phyloP scores from a whole-genome alignment of 2,113 vertebrate genomes.

The Xiphorhynchus elegans region DNA sequence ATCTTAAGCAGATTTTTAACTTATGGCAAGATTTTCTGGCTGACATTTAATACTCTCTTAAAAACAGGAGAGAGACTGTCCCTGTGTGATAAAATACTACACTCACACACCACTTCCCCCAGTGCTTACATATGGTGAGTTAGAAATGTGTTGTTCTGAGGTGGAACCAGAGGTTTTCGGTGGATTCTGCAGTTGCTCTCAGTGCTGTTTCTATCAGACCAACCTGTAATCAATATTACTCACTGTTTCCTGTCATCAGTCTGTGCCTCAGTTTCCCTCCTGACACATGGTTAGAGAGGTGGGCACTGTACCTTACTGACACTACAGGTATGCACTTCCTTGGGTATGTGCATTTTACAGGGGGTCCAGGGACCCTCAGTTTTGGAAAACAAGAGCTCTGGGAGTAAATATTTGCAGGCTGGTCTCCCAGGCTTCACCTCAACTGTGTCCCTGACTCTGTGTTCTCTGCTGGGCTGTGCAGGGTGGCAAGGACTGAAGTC shows the following conservation, averaged over 20 bases:
- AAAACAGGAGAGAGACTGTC: neutral
- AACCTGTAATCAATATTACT: neutral
- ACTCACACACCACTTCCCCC: neutral
- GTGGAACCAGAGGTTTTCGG: neutral
- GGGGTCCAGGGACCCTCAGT: neutral
- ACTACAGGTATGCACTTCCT: neutral
- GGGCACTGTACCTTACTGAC: neutral
- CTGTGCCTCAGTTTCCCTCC: neutral
- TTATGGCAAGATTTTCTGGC: neutral
- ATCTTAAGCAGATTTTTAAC: neutral
- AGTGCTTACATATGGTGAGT: neutral
- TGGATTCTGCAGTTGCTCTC: neutral
- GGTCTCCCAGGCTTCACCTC: neutral
- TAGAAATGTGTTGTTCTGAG: neutral
- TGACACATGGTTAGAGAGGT: neutral
- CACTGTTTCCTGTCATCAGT: neutral
- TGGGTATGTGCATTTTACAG: neutral
- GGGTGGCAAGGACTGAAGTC: neutral
- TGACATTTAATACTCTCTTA: neutral
- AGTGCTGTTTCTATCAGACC: neutral
- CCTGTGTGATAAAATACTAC: neutral
- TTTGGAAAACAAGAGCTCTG: neutral
- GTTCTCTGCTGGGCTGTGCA: neutral
- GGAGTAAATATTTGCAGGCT: neutral
- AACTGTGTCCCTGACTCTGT: neutral